Evolutionary conservation across 2,113 vertebrate species (phyloP).

Genomic region (Geothlypis trichas): DNA sequence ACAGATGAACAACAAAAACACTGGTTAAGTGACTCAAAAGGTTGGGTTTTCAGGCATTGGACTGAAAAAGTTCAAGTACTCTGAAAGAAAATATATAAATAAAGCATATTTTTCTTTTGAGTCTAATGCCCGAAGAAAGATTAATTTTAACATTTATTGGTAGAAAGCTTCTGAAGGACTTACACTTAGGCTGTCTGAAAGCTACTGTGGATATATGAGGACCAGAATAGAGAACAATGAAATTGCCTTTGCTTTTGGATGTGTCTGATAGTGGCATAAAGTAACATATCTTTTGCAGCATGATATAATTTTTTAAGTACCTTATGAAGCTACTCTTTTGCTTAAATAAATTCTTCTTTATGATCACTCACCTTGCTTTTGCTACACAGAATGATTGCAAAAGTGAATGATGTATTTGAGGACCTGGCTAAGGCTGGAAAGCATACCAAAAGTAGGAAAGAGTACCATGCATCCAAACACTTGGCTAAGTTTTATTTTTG

Average conservation of each 20-base stretch:
- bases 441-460: not conserved
- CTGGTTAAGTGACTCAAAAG: constrained; percentile 40
- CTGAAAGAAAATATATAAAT: not conserved
- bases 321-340: not conserved
- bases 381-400: not conserved
- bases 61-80: not conserved
- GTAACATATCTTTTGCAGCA: not conserved
- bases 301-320: not conserved
- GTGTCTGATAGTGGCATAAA: not conserved
- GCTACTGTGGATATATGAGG: not conserved
- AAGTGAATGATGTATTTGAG: not conserved
- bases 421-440: not conserved
- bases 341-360: not conserved
- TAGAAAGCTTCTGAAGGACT: not conserved
- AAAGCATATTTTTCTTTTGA: not conserved
- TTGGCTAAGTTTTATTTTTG: not conserved
- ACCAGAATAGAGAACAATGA: not conserved
- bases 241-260: not conserved
- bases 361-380: not conserved
- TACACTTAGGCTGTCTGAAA: not conserved
- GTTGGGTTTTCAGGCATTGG: not conserved
- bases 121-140: not conserved
- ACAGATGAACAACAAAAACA: constrained; percentile 47
- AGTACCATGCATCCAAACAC: not conserved
- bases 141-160: not conserved